Evolutionary conservation across 1,140 invertebrate genomes (phyloP), one percentile per base, ranked within the genome.

Genomic region (Oedothorax gibbosus): DNA sequence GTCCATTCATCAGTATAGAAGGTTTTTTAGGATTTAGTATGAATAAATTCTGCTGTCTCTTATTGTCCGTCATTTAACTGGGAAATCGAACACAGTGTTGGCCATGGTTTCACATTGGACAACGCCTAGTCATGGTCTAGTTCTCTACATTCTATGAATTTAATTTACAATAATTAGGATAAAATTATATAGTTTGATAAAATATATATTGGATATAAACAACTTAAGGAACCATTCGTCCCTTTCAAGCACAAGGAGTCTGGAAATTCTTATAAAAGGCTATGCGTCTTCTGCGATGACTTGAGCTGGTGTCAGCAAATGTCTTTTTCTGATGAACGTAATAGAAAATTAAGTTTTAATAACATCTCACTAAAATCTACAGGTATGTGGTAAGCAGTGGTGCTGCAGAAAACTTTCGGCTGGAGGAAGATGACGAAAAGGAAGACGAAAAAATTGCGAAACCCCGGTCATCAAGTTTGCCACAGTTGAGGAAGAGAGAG

Each of bases 391-490:
- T 85, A 7, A 85, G 73, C 15, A 85, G 83, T 53, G 75, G 83
- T 9, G 83, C 83, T 6, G 83, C 83, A 14, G 83, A 85, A 20
- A 77, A 64, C 7, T 69, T 69, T 21, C 83, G 65, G 18, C 60
- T 85, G 53, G 83, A 78, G 14, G 83, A 85, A 53, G 83, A 85
- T 8, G 83, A 85, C 7, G 78, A 81, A 15, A 56, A 68, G 6
- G 72, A 66, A 20, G 75, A 69, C 7, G 20, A 71, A 12, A 35
- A 51, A 4, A 18, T 69, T 9, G 18, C 54, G 7, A 78, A 77
- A 62, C 83, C 83, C n/a, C 51, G 83, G 12, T 85, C 83, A 20
- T 77, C 83, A 10, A 85, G 83, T 53, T 62, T 85, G 20, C 83
- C 83, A 35, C 83, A 85, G 10, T 20, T 77, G 49, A 57, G 57